These are phyloP conservation scores for Lasius fuliginosus DNA, from an alignment of 2,888 invertebrate genomes.

Conservation along the genomic window DNA sequence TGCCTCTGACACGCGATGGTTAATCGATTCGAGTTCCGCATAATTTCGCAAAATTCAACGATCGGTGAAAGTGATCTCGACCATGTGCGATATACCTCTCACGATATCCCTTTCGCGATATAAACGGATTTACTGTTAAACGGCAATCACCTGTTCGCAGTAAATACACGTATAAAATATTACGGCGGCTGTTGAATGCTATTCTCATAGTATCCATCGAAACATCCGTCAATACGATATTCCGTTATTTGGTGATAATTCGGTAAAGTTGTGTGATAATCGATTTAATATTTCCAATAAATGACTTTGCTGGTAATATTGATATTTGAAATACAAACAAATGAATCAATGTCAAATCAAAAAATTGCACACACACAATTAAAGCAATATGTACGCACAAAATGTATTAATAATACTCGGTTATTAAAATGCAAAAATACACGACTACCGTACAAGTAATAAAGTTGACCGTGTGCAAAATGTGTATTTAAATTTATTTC, in stretches of 20 bases:
- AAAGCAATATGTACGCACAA: neutral
- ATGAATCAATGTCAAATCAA: neutral
- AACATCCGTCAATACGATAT: neutral
- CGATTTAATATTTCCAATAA: slow-evolving; percentile 11
- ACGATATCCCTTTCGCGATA: neutral
- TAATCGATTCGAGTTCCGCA: slow-evolving; percentile 48
- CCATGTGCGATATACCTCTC: slow-evolving; percentile 11
- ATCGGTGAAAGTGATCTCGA: slow-evolving; percentile 65
- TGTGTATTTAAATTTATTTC: slow-evolving; percentile 2
- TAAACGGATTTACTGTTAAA: slow-evolving; percentile 27
- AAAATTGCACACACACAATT: neutral
- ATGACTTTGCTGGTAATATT: neutral
- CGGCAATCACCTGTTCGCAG: neutral
- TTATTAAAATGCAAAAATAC: neutral
- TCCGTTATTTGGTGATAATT: slow-evolving; percentile 8
- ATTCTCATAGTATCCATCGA: neutral
- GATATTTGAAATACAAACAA: neutral
- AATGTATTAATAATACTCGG: neutral
- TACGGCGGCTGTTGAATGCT: neutral
- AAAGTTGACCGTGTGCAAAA: neutral
- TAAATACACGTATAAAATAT: slow-evolving; percentile 22
- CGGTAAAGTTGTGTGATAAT: neutral
- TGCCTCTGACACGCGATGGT: slow-evolving; percentile 18
- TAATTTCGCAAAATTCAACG: slow-evolving; percentile 61
- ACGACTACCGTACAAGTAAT: neutral